phyloP scores from a whole-genome alignment of 2,113 vertebrate species.

The Tachysurus fulvidraco region DNA sequence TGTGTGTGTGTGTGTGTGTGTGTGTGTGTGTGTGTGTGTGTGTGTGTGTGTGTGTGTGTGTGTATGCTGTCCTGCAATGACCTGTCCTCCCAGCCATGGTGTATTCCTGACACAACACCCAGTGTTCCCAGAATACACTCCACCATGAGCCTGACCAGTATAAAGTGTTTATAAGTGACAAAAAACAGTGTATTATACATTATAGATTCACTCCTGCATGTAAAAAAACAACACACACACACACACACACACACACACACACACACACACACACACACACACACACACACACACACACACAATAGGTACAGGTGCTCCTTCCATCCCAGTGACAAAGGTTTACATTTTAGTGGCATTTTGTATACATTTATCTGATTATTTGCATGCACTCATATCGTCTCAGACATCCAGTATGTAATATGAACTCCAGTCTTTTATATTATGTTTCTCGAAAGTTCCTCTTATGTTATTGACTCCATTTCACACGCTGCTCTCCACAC shows the following conservation, averaged over 20 bases:
- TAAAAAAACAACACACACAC: too few relatives aligned
- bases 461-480: not conserved
- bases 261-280: too few relatives aligned
- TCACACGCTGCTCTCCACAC: too few relatives aligned
- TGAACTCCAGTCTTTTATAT: not conserved
- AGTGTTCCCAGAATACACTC: not conserved
- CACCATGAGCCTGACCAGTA: not conserved
- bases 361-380: not conserved
- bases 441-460: conserved; percentile 33
- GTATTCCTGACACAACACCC: not conserved
- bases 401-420: not conserved
- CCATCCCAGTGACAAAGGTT: not conserved
- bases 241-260: too few relatives aligned
- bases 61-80: not conserved
- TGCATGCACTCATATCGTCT: not conserved
- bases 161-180: not conserved
- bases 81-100: not conserved
- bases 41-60: not conserved
- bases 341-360: not conserved
- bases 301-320: not conserved
- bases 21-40: not conserved
- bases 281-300: too few relatives aligned
- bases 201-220: not conserved
- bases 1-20: not conserved
- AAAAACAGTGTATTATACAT: not conserved